These are phyloP conservation scores for Suricata suricatta DNA, from an alignment of 2,113 vertebrate species.

Conservation along the genomic window DNA sequence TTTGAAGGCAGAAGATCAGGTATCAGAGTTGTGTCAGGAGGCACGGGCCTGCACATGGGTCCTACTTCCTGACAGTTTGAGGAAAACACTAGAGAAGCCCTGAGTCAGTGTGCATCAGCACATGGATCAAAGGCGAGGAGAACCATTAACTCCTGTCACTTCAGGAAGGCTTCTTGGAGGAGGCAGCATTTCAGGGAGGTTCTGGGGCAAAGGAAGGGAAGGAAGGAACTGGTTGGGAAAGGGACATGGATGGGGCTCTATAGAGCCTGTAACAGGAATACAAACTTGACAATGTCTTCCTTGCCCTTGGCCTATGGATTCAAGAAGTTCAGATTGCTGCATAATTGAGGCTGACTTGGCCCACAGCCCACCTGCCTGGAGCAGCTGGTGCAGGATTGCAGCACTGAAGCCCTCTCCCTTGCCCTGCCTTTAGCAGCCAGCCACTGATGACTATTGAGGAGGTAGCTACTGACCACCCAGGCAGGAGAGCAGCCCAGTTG, in stretches of 20 bases:
- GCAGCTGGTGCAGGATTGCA: background rate
- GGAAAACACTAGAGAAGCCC: background rate
- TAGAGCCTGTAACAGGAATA: background rate
- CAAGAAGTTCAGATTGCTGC: background rate
- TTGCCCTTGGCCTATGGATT: background rate
- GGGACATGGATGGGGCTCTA: background rate
- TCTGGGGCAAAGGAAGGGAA: background rate
- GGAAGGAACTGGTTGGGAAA: background rate
- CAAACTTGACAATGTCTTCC: background rate
- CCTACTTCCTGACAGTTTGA: background rate
- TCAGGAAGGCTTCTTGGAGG: slow-evolving; percentile 19
- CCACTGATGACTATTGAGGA: background rate
- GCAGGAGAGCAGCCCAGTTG: background rate
- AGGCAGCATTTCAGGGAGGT: background rate
- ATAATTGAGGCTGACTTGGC: background rate
- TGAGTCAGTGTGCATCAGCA: background rate
- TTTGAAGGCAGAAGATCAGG: background rate
- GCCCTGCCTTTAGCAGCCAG: background rate
- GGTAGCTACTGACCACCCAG: background rate
- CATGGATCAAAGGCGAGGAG: background rate
- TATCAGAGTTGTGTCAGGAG: background rate
- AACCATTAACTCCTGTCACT: background rate
- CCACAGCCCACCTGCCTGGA: background rate
- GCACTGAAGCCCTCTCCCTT: background rate
- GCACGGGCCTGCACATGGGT: background rate